phyloP scores from a whole-genome alignment of 2,113 vertebrate species.

The Machaerirhynchus nigripectus region DNA sequence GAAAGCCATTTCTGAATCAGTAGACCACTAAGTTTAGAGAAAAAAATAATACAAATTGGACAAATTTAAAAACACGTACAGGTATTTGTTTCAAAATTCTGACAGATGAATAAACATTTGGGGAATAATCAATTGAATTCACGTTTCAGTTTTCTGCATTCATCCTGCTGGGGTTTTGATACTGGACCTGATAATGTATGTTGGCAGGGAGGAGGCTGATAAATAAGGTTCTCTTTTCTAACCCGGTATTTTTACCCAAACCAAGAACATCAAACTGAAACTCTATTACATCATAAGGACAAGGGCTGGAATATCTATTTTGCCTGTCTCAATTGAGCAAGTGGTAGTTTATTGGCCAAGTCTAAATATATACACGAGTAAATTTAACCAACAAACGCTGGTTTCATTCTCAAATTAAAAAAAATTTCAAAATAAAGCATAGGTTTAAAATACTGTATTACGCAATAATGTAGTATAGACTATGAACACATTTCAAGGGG shows the following conservation, averaged over 20 bases:
- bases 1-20: neutral
- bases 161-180: neutral
- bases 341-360: neutral
- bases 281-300: neutral
- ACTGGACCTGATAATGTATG: neutral
- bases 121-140: neutral
- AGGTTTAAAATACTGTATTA: neutral
- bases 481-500: neutral
- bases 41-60: neutral
- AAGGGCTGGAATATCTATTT: neutral
- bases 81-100: neutral
- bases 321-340: neutral
- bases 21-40: neutral
- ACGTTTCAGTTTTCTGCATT: neutral
- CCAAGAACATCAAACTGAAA: neutral
- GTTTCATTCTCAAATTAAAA: neutral
- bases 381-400: neutral
- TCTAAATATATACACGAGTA: neutral
- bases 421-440: neutral
- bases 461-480: neutral
- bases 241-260: neutral
- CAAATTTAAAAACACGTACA: neutral
- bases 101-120: neutral
- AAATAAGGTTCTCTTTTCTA: neutral
- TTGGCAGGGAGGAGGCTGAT: neutral